Base-by-base conservation (phyloP, 2,113 vertebrate species). In the Penelope pileata region DNA sequence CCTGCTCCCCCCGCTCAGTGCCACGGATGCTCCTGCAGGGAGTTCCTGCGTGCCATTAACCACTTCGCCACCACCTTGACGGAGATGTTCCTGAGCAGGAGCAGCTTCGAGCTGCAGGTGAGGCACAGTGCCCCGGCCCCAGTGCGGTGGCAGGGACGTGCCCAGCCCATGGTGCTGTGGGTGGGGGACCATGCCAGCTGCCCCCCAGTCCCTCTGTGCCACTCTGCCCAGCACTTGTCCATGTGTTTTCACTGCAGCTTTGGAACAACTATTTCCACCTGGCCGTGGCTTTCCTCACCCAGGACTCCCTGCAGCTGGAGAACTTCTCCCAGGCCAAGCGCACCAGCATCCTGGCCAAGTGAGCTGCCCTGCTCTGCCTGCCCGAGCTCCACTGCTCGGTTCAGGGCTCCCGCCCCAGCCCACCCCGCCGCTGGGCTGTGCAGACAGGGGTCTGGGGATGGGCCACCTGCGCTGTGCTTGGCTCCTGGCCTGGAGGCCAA, bases 241-340 rank as follows among this genome's bases (percentile, higher is more conserved):
- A 8, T 1, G 1, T 34, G 27, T 42, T 90, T 26, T 38, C 27
- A 4, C 73, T 5, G 43, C 83, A 95, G 96, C 96, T 96, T 59
- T 96, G 96, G 96, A 96, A 96, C 92, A 96, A 96, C 10, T 96
- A 95, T 58, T 97, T 97, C 76, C 96, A 97, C 91, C 94, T 97
- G 88, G 93, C 97, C 0, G 96, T 97, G 62, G 97, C 96, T 70
- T 97, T 97, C 95, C 97, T 97, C 47, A 97, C 96, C 29, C 97
- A 97, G 93, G 96, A 96, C 10, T 96, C 91, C 3, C 91, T 97
- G 87, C 97, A 97, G 73, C 95, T 97, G 87, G 97, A 97, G 90
- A 97, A 96, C 10, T 97, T 97, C 92, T 97, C 97, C 3, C 83
- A 74, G 1, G 96, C 92, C 62, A 97, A 97, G 60, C 91, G 94